phyloP scores from a whole-genome alignment of 1,140 invertebrate species.

The Scaptomyza hsui region DNA sequence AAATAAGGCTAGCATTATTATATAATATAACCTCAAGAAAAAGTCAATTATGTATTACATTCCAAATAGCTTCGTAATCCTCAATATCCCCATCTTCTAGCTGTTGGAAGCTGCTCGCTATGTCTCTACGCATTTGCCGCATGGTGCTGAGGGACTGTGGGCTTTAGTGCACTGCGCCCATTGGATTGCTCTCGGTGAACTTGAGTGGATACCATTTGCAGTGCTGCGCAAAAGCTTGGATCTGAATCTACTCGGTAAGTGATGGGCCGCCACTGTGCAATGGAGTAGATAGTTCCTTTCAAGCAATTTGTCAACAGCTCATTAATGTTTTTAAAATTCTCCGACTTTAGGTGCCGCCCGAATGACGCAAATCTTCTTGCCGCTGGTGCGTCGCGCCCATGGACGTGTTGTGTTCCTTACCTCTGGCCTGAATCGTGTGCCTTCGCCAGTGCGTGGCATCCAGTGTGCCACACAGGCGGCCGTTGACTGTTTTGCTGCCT shows the following conservation, averaged over 20 bases:
- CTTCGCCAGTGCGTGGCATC: constrained; percentile 90
- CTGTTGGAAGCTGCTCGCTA: constrained; percentile 90
- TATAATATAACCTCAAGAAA: constrained; percentile 37
- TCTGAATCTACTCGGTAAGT: constrained; percentile 89
- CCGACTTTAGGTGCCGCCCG: constrained; percentile 86
- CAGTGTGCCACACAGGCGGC: constrained; percentile 91
- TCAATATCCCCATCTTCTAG: too few relatives aligned
- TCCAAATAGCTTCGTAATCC: constrained; percentile 43
- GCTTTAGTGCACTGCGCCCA: constrained; percentile 95
- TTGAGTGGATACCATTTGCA: constrained; percentile 93
- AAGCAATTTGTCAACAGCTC: background rate
- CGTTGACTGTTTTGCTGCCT: constrained; percentile 91
- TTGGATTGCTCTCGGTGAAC: constrained; percentile 93
- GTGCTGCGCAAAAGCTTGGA: constrained; percentile 90
- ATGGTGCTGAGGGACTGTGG: constrained; percentile 92
- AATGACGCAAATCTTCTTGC: constrained; percentile 92
- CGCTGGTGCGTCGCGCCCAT: constrained; percentile 89
- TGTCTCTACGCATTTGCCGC: constrained; percentile 90
- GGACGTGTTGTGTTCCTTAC: constrained; percentile 89
- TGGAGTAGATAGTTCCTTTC: background rate
- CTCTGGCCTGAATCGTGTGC: constrained; percentile 90
- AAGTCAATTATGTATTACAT: too few relatives aligned
- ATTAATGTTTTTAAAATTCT: background rate
- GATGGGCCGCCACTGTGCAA: constrained; percentile 27
- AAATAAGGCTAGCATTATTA: constrained; percentile 28